Base-by-base conservation (phyloP, 1,140 invertebrate species). In the Pseudomyrmex concolor region DNA sequence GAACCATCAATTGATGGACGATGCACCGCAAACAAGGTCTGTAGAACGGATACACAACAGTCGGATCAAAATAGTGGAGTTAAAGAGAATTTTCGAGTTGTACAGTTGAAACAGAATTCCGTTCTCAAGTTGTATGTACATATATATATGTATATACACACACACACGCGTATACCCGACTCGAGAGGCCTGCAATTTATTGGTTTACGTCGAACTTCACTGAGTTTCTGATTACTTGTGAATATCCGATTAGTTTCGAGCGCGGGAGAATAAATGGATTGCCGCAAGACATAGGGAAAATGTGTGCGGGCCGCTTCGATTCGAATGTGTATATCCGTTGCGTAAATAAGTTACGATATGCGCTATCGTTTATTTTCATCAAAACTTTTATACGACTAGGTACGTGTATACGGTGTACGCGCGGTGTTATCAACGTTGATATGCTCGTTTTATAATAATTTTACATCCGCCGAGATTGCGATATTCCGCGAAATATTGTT, bases 211-310 rank as follows among this genome's bases (percentile, higher is more conserved):
- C 76, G 76, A 80, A 80, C 76, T 80, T 67, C 22, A 34, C 64
- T 12, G 76, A 80, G 76, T 80, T 80, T 80, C 76, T 80, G 76
- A 80, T 80, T 80, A 80, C 76, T 80, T 71, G 76, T 80, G 66
- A 80, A 80, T 80, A 70, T 80, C 76, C 66, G 76, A 80, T 80
- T 80, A 80, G 76, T 80, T 80, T 80, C 66, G 76, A 70, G 19
- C 43, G 76, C 22, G 43, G 43, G 76, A 25, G 70, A 80, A 80
- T 80, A 80, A 80, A 80, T 80, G 76, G 76, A 80, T 80, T 80
- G 59, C 54, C 19, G 54, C 22, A 34, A 78, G 64, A 78, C 34
- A 68, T 48, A 66, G 54, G 48, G 48, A 80, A 59, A 34, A 34
- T 5, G 5, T 34, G 34, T 59, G 76, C 17, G 43, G 45, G 54